Evolutionary conservation across 2,797 vertebrate species (phyloP).

Genomic region (Sebastes iracundus): DNA sequence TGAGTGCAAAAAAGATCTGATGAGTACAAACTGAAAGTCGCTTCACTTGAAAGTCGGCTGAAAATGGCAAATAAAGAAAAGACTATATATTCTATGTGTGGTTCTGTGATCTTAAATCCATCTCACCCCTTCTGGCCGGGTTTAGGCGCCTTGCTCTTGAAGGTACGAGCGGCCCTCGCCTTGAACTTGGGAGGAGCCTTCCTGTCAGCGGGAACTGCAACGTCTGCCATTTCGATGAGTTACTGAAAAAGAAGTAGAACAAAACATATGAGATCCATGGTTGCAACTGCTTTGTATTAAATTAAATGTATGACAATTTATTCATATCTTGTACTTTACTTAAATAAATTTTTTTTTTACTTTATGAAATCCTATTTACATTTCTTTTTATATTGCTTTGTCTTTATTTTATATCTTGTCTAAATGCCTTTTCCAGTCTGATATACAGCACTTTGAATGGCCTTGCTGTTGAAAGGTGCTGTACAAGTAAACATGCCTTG

Average conservation of each 20-base stretch:
- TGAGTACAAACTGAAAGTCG: background rate
- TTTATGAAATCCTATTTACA: too few relatives aligned
- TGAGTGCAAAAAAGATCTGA: constrained; percentile 37
- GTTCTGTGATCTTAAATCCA: background rate
- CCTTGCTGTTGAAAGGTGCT: background rate
- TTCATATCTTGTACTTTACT: background rate
- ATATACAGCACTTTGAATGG: background rate
- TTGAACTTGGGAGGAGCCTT: constrained; percentile 83
- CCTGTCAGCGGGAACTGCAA: constrained; percentile 53
- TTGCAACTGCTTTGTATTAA: background rate
- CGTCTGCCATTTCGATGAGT: constrained; percentile 43
- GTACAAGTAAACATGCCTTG: background rate
- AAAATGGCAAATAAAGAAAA: background rate
- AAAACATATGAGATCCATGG: background rate
- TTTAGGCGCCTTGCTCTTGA: constrained; percentile 85
- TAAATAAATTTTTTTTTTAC: background rate
- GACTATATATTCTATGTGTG: background rate
- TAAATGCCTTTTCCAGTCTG: background rate
- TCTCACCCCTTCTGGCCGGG: constrained; percentile 83
- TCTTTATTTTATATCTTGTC: background rate
- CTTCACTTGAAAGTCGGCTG: background rate
- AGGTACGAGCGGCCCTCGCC: constrained; percentile 79
- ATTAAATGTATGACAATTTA: background rate
- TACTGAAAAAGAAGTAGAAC: background rate
- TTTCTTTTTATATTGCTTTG: background rate